Percentiles rank a stretch among this genome's conserved stretches.
Conservation (phyloP, 1,140 invertebrate genomes). For the Cataglyphis hispanica region DNA sequence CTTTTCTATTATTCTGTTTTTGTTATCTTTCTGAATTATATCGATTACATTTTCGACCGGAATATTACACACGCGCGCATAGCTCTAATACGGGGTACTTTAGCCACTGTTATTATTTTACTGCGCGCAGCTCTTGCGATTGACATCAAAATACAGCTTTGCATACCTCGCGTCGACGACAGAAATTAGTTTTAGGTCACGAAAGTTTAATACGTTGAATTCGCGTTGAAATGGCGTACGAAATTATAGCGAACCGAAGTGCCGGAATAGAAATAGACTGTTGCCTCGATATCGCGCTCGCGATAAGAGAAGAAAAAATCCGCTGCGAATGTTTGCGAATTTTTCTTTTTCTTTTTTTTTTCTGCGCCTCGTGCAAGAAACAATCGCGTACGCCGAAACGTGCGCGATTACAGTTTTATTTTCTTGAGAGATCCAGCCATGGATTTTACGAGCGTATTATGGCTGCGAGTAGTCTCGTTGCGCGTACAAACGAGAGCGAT, state of each 20-base stretch:
- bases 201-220: slow-evolving; percentile 50
- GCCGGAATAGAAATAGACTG: background rate
- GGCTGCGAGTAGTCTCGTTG: slow-evolving; percentile 12
- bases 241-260: slow-evolving; percentile 8
- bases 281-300: background rate
- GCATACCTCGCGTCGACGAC: background rate
- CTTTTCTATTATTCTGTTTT: background rate
- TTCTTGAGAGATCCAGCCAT: slow-evolving; percentile 39
- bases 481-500: slow-evolving; percentile 28
- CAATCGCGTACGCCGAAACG: background rate
- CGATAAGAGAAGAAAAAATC: background rate
- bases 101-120: slow-evolving; percentile 23
- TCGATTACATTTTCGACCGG: slow-evolving; percentile 13
- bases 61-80: background rate
- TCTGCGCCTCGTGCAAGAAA: background rate
- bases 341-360: background rate
- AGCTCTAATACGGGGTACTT: background rate
- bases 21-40: slow-evolving; percentile 17
- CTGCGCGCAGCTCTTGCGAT: background rate
- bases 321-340: slow-evolving; percentile 1
- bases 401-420: slow-evolving; percentile 45
- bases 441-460: slow-evolving; percentile 50
- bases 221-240: slow-evolving; percentile 37
- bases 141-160: slow-evolving; percentile 14
- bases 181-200: slow-evolving; percentile 42